These are phyloP conservation scores for Danio albolineatus DNA, from an alignment of 2,797 vertebrate species.

Conservation along the genomic window DNA sequence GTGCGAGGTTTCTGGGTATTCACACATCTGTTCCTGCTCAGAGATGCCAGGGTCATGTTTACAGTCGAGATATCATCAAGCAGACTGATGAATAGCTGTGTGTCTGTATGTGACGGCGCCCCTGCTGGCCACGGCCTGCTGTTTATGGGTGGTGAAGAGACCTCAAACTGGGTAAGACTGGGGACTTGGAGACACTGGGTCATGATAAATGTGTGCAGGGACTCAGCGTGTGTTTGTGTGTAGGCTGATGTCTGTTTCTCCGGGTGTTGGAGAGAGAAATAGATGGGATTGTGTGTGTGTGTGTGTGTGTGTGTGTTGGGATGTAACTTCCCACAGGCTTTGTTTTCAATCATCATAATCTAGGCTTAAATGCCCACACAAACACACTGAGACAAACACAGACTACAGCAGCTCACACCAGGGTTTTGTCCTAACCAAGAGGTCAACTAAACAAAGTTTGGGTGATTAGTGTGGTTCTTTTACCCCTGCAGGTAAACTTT, in stretches of 20 bases:
- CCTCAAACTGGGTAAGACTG: conserved; percentile 51
- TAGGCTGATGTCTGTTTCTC: conserved; percentile 62
- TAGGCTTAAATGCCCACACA: conserved; percentile 51
- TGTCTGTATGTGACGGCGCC: conserved; percentile 58
- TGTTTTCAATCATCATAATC: conserved; percentile 59
- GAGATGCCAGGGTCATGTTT: conserved; percentile 54
- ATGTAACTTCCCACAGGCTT: conserved; percentile 39
- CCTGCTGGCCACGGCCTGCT: conserved; percentile 56
- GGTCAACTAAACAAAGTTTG: conserved; percentile 6
- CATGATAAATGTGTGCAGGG: conserved; percentile 69
- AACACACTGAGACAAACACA: conserved; percentile 9
- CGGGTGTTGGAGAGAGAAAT: conserved; percentile 50
- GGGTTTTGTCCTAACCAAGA: background rate
- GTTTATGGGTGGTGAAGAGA: conserved; percentile 36
- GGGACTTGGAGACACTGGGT: conserved; percentile 62
- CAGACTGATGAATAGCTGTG: conserved; percentile 63
- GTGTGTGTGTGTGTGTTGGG: conserved; percentile 5
- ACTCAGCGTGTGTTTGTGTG: conserved; percentile 54
- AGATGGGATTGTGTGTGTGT: background rate
- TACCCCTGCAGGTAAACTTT: background rate
- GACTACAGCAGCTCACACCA: conserved; percentile 6
- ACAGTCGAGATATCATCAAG: conserved; percentile 15
- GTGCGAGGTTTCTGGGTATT: conserved; percentile 13
- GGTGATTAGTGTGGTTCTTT: background rate
- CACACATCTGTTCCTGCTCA: conserved; percentile 55